These are phyloP conservation scores for Stenoptilia bipunctidactyla DNA, from an alignment of 2,888 invertebrate species.

Conservation along the genomic window DNA sequence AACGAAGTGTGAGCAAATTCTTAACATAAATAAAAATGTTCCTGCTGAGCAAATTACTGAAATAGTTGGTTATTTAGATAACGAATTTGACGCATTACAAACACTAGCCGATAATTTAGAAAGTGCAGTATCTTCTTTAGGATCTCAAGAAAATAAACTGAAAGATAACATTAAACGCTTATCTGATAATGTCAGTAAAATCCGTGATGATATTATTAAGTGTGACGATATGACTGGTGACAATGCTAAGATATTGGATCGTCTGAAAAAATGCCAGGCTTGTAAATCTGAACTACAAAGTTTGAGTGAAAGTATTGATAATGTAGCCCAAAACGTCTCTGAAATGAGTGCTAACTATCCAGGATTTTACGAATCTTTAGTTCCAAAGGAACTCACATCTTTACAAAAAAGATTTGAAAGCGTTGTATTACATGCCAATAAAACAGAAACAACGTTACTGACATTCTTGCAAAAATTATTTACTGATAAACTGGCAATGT, in stretches of 20 bases:
- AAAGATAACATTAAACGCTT: slow-evolving; percentile 79
- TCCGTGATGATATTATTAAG: slow-evolving; percentile 87
- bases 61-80: slow-evolving; percentile 76
- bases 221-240: slow-evolving; percentile 93
- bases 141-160: slow-evolving; percentile 80
- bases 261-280: slow-evolving; percentile 80
- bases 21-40: slow-evolving; percentile 79
- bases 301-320: slow-evolving; percentile 76
- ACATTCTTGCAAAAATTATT: slow-evolving; percentile 90
- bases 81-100: slow-evolving; percentile 82
- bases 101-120: slow-evolving; percentile 81
- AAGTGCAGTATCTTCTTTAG: slow-evolving; percentile 78
- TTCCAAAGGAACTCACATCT: slow-evolving; percentile 85
- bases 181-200: slow-evolving; percentile 77
- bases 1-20: slow-evolving; percentile 83
- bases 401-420: slow-evolving; percentile 88
- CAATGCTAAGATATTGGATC: slow-evolving; percentile 84
- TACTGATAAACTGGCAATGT: slow-evolving; percentile 84
- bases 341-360: slow-evolving; percentile 82
- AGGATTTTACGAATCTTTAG: slow-evolving; percentile 80
- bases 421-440: slow-evolving; percentile 82
- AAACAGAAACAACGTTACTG: slow-evolving; percentile 83
- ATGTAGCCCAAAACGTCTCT: slow-evolving; percentile 77
- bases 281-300: slow-evolving; percentile 79
- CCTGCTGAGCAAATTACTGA: slow-evolving; percentile 78